phyloP scores from a whole-genome alignment of 2,888 invertebrate genomes.

The Andrena minutula region DNA sequence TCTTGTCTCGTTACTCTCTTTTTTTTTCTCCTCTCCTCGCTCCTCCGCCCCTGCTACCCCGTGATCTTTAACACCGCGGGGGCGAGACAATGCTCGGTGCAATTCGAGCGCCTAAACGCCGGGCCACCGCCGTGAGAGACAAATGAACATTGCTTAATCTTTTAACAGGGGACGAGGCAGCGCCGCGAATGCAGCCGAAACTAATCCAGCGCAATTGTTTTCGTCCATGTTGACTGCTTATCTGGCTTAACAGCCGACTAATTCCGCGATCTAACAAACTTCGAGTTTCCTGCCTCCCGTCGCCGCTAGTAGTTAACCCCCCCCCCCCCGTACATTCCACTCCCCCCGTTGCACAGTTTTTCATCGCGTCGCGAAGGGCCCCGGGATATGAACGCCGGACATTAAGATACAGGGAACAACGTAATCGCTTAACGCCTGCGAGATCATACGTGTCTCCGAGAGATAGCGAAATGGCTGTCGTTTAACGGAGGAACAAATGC shows the following conservation, averaged over 20 bases:
- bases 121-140: conserved; percentile 50
- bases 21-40: neutral
- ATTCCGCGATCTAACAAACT: conserved; percentile 83
- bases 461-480: conserved; percentile 50
- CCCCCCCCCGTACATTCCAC: conserved; percentile 2
- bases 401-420: conserved; percentile 62
- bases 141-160: conserved; percentile 76
- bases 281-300: conserved; percentile 67
- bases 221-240: conserved; percentile 83
- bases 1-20: conserved; percentile 15
- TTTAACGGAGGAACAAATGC: conserved; percentile 43
- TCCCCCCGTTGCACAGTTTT: conserved; percentile 60
- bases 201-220: conserved; percentile 82
- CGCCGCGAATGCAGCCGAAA: conserved; percentile 59
- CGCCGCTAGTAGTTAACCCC: conserved; percentile 24
- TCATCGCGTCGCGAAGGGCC: conserved; percentile 26
- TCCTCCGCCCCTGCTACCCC: neutral
- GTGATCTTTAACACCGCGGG: conserved; percentile 27
- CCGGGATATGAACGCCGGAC: conserved; percentile 62
- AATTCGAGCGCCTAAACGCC: conserved; percentile 35
- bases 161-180: conserved; percentile 70
- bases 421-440: conserved; percentile 51
- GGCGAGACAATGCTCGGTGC: conserved; percentile 43
- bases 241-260: conserved; percentile 84
- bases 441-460: conserved; percentile 54